A percentile compares a stretch with the other conserved stretches of the same genome.
These are phyloP conservation scores for Monomorium pharaonis DNA, from an alignment of 1,140 invertebrate species.

Conservation along the genomic window DNA sequence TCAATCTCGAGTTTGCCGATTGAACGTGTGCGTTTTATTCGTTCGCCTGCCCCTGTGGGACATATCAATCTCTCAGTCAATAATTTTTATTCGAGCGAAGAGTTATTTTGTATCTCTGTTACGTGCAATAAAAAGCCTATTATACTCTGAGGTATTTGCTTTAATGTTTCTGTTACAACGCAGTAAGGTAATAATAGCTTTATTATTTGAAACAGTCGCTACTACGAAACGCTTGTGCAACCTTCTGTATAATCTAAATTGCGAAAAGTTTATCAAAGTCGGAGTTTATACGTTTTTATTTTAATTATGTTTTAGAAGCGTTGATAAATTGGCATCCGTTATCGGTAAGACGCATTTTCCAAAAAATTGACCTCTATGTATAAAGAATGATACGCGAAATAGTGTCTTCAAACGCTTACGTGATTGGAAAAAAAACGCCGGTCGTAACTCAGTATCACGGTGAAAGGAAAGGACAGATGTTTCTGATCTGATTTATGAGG, in stretches of 20 bases:
- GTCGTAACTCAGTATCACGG: not conserved
- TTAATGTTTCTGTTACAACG: not conserved
- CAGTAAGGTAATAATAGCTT: not conserved
- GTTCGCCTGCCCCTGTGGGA: not conserved
- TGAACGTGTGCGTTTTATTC: constrained; percentile 35
- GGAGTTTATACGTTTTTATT: not conserved
- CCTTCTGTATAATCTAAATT: not conserved
- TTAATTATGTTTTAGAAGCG: not conserved
- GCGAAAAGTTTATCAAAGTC: not conserved
- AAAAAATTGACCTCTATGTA: not conserved
- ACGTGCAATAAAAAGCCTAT: constrained; percentile 3
- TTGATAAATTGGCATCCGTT: not conserved
- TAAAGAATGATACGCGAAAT: not conserved
- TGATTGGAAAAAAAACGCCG: not conserved
- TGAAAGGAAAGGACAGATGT: not conserved
- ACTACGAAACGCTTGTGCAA: not conserved
- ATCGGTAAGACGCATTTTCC: not conserved
- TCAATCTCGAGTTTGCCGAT: constrained; percentile 48
- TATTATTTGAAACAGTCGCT: not conserved
- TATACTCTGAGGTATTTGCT: not conserved
- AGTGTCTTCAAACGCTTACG: not conserved
- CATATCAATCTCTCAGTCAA: constrained; percentile 46
- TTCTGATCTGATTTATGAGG: not conserved
- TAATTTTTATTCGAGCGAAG: constrained; percentile 43
- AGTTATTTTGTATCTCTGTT: not conserved